phyloP scores from a whole-genome alignment of 2,113 vertebrate genomes.

The Galeopterus variegatus region DNA sequence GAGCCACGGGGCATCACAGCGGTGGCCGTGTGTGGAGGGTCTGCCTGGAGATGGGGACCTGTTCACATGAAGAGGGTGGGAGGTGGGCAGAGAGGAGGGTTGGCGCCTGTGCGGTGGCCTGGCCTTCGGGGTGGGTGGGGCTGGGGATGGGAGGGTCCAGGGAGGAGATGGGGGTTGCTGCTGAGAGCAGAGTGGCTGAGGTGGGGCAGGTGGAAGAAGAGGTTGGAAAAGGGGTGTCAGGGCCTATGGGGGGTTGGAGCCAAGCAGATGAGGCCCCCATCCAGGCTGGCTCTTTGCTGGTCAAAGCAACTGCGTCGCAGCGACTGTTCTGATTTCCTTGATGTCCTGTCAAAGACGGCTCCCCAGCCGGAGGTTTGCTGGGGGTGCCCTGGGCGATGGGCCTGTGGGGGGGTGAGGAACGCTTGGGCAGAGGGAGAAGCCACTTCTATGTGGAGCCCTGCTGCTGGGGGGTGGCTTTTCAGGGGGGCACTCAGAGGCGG shows the following conservation, averaged over 20 bases:
- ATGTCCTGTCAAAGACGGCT: not conserved
- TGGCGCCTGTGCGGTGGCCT: not conserved
- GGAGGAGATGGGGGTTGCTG: not conserved
- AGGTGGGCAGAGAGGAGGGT: not conserved
- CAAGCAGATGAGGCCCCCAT: no score
- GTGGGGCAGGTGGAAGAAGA: fast-evolving
- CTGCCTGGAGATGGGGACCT: not conserved
- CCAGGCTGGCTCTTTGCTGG: not conserved
- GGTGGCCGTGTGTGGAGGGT: no score
- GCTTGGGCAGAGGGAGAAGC: no score
- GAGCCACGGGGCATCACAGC: no score
- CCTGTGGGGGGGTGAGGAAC: fast-evolving
- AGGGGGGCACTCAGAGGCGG: not conserved
- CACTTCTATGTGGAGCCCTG: no score
- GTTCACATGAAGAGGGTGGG: fast-evolving
- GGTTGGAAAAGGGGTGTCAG: no score
- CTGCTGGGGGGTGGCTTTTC: not conserved
- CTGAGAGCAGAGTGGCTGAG: not conserved
- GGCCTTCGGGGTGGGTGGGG: not conserved
- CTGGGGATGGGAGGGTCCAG: not conserved
- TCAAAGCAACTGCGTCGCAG: fast-evolving
- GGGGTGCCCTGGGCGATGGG: fast-evolving
- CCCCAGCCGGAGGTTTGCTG: fast-evolving
- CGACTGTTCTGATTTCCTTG: fast-evolving
- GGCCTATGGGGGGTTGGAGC: fast-evolving